phyloP scores from a whole-genome alignment of 2,797 vertebrate species.

The Bovichtus variegatus region DNA sequence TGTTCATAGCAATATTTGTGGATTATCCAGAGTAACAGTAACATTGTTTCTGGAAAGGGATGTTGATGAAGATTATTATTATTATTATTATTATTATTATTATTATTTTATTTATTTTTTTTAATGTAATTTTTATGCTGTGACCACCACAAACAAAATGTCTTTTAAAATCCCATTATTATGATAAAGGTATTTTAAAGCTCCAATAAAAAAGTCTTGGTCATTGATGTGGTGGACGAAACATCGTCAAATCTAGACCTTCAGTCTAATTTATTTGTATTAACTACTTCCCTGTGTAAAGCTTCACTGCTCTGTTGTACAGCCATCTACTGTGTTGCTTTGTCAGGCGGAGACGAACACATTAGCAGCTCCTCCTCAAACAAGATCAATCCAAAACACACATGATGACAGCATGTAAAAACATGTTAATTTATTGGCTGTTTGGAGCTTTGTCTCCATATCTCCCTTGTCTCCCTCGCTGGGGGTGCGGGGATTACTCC shows the following conservation, averaged over 20 bases:
- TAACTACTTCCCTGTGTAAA: neutral
- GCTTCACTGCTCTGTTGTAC: conserved; percentile 15
- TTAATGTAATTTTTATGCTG: neutral
- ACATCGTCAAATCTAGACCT: neutral
- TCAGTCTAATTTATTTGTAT: conserved; percentile 7
- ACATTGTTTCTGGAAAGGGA: neutral
- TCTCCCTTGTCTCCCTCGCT: conserved; percentile 3
- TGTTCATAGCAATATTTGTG: neutral
- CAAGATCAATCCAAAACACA: conserved; percentile 47
- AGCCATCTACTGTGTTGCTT: conserved; percentile 10
- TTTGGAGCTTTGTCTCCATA: conserved; percentile 40
- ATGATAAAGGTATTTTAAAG: neutral
- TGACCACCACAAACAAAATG: neutral
- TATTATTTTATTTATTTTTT: too few relatives aligned
- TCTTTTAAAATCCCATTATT: neutral
- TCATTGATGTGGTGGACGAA: neutral
- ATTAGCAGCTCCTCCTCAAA: conserved; percentile 63
- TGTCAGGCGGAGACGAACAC: conserved; percentile 36
- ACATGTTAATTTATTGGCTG: conserved; percentile 75
- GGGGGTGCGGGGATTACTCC: conserved; percentile 44
- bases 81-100: too few relatives aligned
- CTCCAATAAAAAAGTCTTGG: neutral
- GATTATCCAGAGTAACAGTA: neutral
- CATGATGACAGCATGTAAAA: conserved; percentile 67
- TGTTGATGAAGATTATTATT: neutral